phyloP scores from a whole-genome alignment of 1,140 invertebrate genomes.

The Lineus longissimus region DNA sequence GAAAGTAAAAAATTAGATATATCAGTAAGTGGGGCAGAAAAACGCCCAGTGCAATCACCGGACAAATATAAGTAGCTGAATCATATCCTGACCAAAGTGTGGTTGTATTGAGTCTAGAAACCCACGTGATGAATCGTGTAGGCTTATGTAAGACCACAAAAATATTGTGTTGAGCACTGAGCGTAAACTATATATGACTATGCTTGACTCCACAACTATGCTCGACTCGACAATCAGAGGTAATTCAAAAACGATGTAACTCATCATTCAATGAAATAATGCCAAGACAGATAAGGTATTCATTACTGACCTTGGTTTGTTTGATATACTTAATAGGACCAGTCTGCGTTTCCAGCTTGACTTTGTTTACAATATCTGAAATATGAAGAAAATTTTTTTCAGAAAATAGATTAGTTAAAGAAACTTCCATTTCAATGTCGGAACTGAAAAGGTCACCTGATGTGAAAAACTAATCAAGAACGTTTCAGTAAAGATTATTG shows the following conservation, averaged over 20 bases:
- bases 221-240: too few species aligned
- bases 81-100: too few species aligned
- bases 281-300: too few species aligned
- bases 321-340: constrained; percentile 79
- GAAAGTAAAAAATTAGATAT: neutral
- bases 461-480: neutral
- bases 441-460: neutral
- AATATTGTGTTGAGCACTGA: too few species aligned
- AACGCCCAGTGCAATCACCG: neutral
- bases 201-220: too few species aligned
- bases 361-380: constrained; percentile 34
- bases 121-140: too few species aligned
- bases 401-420: constrained; percentile 22
- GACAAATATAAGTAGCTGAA: too few species aligned
- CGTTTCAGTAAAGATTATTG: too few species aligned
- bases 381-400: constrained; percentile 43
- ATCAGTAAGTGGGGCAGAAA: neutral
- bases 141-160: too few species aligned
- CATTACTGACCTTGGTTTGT: constrained; percentile 63
- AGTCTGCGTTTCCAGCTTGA: constrained; percentile 50
- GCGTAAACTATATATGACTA: too few species aligned
- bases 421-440: neutral
- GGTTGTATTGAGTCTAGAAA: neutral
- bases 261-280: too few species aligned
- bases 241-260: too few species aligned